A percentile compares a stretch with the other conserved stretches of the same genome.
Conservation (phyloP, 2,888 invertebrate genomes). For the Micoletzkya japonica region DNA sequence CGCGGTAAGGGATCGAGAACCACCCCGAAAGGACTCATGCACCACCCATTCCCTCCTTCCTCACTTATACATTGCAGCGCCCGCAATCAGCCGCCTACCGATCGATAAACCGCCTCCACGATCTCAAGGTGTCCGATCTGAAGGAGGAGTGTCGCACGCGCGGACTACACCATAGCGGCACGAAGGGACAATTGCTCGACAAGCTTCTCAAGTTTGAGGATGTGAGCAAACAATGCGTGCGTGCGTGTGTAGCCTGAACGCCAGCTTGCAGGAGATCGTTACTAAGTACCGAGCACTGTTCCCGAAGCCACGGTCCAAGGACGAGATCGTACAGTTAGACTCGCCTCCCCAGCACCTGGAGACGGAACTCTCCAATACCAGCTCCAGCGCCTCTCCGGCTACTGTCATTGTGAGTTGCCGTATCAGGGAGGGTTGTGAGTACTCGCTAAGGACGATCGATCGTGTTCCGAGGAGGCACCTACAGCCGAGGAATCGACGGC, state of each 20-base stretch:
- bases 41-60: too few relatives aligned
- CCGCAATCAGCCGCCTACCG: not conserved
- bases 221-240: not conserved
- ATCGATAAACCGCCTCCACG: constrained; percentile 73
- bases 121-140: constrained; percentile 76
- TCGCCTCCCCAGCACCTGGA: not conserved
- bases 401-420: constrained; percentile 11
- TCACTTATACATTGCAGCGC: too few relatives aligned
- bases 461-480: not conserved
- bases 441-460: constrained; percentile 14
- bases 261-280: constrained; percentile 15
- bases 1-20: not conserved
- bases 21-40: not conserved
- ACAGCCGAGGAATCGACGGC: constrained; percentile 10
- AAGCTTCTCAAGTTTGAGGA: not conserved
- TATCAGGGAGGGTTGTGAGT: not conserved
- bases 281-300: not conserved
- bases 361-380: constrained; percentile 13
- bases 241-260: not conserved
- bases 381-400: constrained; percentile 11
- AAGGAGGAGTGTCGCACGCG: constrained; percentile 88
- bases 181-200: constrained; percentile 13
- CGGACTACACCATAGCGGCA: constrained; percentile 82
- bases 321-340: not conserved
- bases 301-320: not conserved